Percentiles rank a stretch among this genome's conserved stretches.
Conservation (phyloP, 2,113 vertebrate species). For the Hepsetus odoe region DNA sequence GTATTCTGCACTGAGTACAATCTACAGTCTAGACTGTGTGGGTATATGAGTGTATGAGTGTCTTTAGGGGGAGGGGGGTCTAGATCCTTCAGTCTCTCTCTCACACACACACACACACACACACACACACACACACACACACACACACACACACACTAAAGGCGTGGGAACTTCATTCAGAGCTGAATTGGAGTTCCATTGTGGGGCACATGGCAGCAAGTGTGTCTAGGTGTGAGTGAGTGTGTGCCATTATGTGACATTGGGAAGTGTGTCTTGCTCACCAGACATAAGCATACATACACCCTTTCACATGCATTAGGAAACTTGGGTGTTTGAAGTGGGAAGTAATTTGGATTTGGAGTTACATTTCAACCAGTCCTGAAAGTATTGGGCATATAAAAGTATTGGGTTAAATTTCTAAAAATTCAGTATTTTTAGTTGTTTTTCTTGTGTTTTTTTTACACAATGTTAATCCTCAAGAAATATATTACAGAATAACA, state of each 20-base stretch:
- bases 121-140: constrained; percentile 14
- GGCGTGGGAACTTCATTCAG: constrained; percentile 81
- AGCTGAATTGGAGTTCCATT: constrained; percentile 71
- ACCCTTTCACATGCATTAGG: constrained; percentile 20
- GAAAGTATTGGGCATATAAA: neutral
- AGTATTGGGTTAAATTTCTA: neutral
- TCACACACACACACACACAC: constrained; percentile 43
- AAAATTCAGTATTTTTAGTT: neutral
- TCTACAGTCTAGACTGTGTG: constrained; percentile 51
- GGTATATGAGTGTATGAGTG: constrained; percentile 52
- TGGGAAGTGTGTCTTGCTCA: constrained; percentile 50
- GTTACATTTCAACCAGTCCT: neutral
- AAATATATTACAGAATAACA: neutral
- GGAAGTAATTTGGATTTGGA: neutral
- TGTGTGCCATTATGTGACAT: constrained; percentile 44
- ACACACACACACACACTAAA: constrained; percentile 71
- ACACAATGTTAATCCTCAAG: neutral
- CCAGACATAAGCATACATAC: constrained; percentile 6
- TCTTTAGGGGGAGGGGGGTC: constrained; percentile 56
- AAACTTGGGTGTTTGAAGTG: constrained; percentile 1
- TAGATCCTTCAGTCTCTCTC: constrained; percentile 68
- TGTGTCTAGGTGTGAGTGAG: constrained; percentile 65
- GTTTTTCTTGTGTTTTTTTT: neutral
- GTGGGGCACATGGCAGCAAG: constrained; percentile 76
- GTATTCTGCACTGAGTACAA: constrained; percentile 37